phyloP scores from a whole-genome alignment of 2,888 invertebrate species.

The Leptopterna dolabrata region DNA sequence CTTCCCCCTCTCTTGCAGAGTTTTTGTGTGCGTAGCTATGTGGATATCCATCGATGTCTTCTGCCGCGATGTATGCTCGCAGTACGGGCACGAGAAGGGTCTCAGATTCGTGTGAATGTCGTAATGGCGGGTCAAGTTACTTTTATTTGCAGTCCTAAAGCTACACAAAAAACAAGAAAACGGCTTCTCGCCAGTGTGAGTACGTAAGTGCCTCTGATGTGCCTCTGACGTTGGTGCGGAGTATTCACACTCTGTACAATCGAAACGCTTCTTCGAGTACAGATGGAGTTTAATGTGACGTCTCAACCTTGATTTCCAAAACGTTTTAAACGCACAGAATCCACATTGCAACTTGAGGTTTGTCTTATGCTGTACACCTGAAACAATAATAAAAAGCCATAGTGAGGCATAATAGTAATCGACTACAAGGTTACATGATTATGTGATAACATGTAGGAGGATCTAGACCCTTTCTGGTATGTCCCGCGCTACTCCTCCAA shows the following conservation, averaged over 20 bases:
- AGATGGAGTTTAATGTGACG: neutral
- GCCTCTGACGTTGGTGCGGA: neutral
- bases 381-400: neutral
- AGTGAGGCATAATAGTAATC: too few relatives aligned
- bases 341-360: neutral
- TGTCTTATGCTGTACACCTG: neutral
- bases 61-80: neutral
- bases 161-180: neutral
- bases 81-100: neutral
- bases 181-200: conserved; percentile 34
- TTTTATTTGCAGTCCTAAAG: conserved; percentile 10
- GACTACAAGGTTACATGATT: too few relatives aligned
- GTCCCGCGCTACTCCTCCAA: too few relatives aligned
- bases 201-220: neutral
- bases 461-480: too few relatives aligned
- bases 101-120: neutral
- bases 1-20: neutral
- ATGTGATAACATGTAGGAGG: too few relatives aligned
- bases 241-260: neutral
- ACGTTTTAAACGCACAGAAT: conserved; percentile 23
- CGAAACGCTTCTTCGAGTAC: neutral
- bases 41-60: neutral
- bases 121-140: conserved; percentile 15
- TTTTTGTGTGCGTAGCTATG: neutral
- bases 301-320: neutral